Conservation (phyloP, 2,113 vertebrate genomes). For the Phrynosoma blainvillii region DNA sequence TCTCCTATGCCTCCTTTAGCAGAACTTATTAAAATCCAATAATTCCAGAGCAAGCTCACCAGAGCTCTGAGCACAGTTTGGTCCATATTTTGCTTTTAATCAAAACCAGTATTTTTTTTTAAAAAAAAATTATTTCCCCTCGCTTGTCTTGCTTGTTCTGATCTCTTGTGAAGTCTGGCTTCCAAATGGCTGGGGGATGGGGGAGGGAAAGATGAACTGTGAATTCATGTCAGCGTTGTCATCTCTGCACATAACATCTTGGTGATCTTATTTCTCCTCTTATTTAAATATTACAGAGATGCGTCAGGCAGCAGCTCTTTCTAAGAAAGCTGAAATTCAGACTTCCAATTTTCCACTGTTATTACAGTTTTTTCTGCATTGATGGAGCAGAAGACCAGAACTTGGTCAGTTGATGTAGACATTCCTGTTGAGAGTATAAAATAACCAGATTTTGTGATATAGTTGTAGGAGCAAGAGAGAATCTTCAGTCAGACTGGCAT, state of each 20-base stretch:
- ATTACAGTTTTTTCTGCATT: conserved; percentile 77
- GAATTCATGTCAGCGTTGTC: conserved; percentile 79
- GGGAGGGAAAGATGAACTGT: conserved; percentile 38
- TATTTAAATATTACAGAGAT: conserved; percentile 75
- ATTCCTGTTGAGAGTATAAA: conserved; percentile 78
- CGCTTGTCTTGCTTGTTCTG: conserved; percentile 61
- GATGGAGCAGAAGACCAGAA: conserved; percentile 76
- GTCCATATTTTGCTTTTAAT: conserved; percentile 80
- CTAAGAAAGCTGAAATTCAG: conserved; percentile 80
- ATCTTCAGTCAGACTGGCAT: conserved; percentile 79
- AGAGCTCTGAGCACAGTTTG: conserved; percentile 79
- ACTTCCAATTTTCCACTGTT: conserved; percentile 81
- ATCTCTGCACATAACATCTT: conserved; percentile 75
- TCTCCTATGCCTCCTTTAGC: conserved; percentile 88
- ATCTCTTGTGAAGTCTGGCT: conserved; percentile 71
- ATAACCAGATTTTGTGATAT: conserved; percentile 74
- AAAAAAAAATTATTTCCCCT: conserved; percentile 50
- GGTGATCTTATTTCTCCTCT: conserved; percentile 70
- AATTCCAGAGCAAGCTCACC: conserved; percentile 90
- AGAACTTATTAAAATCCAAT: conserved; percentile 85
- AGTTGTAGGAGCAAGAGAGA: conserved; percentile 71
- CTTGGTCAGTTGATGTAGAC: conserved; percentile 80
- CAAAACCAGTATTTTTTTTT: neutral
- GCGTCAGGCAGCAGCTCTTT: conserved; percentile 76
- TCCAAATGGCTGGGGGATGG: conserved; percentile 56